Evolutionary conservation across 2,797 vertebrate genomes (phyloP), one percentile per base, ranked within the genome.

Genomic region (Amblyraja radiata): DNA sequence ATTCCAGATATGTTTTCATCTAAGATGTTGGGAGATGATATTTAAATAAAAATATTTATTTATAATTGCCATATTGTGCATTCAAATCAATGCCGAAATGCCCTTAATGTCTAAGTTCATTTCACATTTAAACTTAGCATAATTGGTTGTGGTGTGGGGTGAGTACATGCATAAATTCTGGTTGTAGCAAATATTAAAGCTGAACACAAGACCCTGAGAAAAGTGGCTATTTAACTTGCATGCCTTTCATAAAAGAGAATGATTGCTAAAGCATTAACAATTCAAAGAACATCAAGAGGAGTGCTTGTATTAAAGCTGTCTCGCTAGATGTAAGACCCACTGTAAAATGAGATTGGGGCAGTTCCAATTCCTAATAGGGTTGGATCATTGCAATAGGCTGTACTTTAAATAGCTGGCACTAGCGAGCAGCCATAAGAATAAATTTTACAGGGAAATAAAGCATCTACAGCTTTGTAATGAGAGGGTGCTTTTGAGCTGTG

Each of bases 191-290:
- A 63, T 32, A 36, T 14, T 46, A 65, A 88, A 65, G 83, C 81
- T 58, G 54, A 14, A 28, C 13, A 84, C 36, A 84, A 84, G 11
- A n/a, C 28, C 61, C 14, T 65, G 16, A n/a, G 84, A 18, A n/a
- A 65, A 88, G 84, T 32, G 84, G 23, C 61, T 88, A 21, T 63
- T 88, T 88, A 65, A 65, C 16, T 63, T 88, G 84, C 6, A n/a
- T 88, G 28, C 1, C 14, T n/a, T 32, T 88, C 61, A 36, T 21
- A 88, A 88, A 65, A 21, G 32, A 32, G 84, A 88, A 88, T 18
- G n/a, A 65, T 88, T 65, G 84, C n/a, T 8, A 65, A 32, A 88
- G n/a, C n/a, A 65, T 88, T 88, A 88, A 88, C 61, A 88, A 63
- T 88, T 88, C 84, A 88, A 65, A 36, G 28, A 32, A 88, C 28